These are phyloP conservation scores for Melolontha melolontha DNA, from an alignment of 2,888 invertebrate genomes.

Conservation along the genomic window DNA sequence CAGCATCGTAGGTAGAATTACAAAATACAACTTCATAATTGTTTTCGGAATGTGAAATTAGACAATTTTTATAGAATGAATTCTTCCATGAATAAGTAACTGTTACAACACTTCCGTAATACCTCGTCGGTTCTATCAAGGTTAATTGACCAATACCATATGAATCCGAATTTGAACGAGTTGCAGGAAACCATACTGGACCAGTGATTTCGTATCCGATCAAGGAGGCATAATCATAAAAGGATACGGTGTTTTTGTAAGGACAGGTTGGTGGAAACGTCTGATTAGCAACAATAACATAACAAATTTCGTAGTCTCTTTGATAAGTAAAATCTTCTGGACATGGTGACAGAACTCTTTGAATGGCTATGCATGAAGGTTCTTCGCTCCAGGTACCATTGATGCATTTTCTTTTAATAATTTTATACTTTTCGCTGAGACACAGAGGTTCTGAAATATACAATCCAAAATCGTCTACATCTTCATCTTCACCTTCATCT, in stretches of 20 bases:
- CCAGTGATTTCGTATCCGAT: conserved; percentile 22
- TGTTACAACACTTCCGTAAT: conserved; percentile 33
- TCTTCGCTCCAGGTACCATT: conserved; percentile 32
- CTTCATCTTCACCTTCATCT: background rate
- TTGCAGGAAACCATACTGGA: conserved; percentile 43
- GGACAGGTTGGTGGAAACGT: conserved; percentile 42
- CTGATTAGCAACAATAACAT: conserved; percentile 24
- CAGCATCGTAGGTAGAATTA: conserved; percentile 32
- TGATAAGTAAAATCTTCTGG: conserved; percentile 37
- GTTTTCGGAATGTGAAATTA: conserved; percentile 24
- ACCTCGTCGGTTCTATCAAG: conserved; percentile 34
- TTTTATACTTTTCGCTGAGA: conserved; percentile 33
- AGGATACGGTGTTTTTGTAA: conserved; percentile 33
- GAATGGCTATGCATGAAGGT: conserved; percentile 26
- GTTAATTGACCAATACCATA: conserved; percentile 32
- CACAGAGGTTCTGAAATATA: conserved; percentile 40
- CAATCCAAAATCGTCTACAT: background rate
- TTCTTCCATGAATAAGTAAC: conserved; percentile 30
- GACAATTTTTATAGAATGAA: conserved; percentile 39
- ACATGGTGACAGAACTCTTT: conserved; percentile 34
- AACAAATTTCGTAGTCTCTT: conserved; percentile 32
- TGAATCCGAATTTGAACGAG: conserved; percentile 5
- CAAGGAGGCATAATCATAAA: conserved; percentile 31
- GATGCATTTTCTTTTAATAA: conserved; percentile 30
- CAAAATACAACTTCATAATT: conserved; percentile 36